These are phyloP conservation scores for Thalassarche chlororhynchos DNA, from an alignment of 2,113 vertebrate genomes.

Conservation along the genomic window DNA sequence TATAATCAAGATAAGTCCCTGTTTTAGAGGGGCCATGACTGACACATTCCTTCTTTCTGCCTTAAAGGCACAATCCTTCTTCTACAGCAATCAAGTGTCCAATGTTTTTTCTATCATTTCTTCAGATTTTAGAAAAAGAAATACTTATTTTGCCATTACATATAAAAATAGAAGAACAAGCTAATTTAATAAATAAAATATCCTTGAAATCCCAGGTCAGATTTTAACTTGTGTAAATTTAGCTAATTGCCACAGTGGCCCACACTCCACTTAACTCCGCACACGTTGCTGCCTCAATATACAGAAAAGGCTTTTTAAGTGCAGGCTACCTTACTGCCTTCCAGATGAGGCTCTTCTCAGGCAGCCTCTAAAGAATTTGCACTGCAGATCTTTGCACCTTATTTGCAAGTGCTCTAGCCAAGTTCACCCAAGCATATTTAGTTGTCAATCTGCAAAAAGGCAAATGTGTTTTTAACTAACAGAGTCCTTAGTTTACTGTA, in stretches of 20 bases:
- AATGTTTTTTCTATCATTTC: background rate
- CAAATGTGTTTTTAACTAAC: constrained; percentile 37
- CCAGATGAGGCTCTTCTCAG: background rate
- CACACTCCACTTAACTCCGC: background rate
- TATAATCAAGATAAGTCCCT: constrained; percentile 60
- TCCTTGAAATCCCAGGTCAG: background rate
- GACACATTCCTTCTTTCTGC: constrained; percentile 7
- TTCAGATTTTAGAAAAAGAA: background rate
- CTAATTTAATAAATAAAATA: background rate
- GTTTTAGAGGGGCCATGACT: constrained; percentile 15
- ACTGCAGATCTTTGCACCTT: background rate
- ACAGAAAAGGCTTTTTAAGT: background rate
- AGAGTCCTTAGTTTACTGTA: constrained; percentile 17
- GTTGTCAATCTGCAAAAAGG: background rate
- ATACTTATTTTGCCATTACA: background rate
- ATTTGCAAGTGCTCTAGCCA: background rate
- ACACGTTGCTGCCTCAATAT: background rate
- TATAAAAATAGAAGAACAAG: background rate
- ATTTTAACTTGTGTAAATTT: background rate
- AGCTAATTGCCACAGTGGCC: background rate
- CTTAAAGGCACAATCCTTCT: constrained; percentile 11
- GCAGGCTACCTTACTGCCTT: background rate
- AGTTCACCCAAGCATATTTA: background rate
- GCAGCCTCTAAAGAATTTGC: background rate
- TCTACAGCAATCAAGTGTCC: background rate